Evolutionary conservation across 2,113 vertebrate species (phyloP).

Genomic region (Pheucticus melanocephalus): DNA sequence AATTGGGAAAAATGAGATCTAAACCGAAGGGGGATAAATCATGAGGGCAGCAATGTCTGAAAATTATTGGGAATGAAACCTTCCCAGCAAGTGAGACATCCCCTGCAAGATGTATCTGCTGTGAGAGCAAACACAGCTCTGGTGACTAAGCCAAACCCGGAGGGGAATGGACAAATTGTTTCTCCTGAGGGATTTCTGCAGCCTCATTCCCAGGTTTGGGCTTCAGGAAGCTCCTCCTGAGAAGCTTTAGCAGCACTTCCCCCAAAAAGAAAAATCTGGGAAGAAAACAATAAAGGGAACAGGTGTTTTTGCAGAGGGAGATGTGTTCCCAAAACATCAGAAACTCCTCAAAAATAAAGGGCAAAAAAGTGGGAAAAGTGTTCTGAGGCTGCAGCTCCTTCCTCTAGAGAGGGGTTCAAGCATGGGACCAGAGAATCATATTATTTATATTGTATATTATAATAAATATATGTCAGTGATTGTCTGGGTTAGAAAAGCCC

Average conservation of each 20-base stretch:
- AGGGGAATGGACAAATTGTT: background rate
- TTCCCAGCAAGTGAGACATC: slow-evolving; percentile 21
- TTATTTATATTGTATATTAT: background rate
- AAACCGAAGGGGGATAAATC: slow-evolving; percentile 68
- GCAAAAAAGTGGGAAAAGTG: background rate
- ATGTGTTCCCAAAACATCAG: background rate
- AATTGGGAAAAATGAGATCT: slow-evolving; percentile 72
- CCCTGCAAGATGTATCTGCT: slow-evolving; percentile 40
- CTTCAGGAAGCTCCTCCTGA: background rate
- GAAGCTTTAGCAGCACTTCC: background rate
- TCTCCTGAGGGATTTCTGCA: background rate
- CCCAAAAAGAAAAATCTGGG: background rate
- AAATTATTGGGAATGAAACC: slow-evolving; percentile 66
- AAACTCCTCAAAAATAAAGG: background rate
- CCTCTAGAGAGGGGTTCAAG: background rate
- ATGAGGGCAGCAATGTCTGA: slow-evolving; percentile 51
- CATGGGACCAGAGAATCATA: background rate
- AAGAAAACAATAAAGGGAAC: fast-evolving
- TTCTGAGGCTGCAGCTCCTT: background rate
- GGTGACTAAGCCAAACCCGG: background rate
- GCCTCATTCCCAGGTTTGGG: background rate
- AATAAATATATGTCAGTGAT: background rate
- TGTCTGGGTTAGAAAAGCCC: background rate
- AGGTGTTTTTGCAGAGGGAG: background rate
- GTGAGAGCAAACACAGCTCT: background rate